These are phyloP conservation scores for Leontopithecus rosalia DNA, from an alignment of 2,797 vertebrate species.

Conservation along the genomic window DNA sequence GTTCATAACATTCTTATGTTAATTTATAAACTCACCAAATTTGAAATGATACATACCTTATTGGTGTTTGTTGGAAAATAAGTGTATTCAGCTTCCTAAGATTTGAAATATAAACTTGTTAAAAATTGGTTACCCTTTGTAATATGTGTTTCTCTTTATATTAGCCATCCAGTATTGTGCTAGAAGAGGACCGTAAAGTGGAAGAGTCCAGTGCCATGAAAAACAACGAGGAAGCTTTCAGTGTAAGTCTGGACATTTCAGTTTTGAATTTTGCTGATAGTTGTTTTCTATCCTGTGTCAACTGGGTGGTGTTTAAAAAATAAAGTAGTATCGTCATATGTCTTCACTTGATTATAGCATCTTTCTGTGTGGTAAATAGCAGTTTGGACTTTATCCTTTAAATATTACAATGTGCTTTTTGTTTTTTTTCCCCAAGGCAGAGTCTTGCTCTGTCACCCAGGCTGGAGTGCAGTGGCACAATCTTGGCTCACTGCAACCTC, in stretches of 20 bases:
- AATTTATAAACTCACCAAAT: neutral
- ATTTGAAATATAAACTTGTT: constrained; percentile 10
- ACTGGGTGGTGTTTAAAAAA: neutral
- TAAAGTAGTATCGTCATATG: neutral
- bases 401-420: neutral
- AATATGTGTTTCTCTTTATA: neutral
- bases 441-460: too few species aligned
- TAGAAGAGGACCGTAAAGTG: constrained; percentile 90
- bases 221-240: constrained; percentile 93
- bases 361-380: neutral
- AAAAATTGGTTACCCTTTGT: neutral
- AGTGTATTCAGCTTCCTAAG: neutral
- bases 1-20: neutral
- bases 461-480: too few species aligned
- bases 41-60: neutral
- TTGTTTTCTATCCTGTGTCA: neutral
- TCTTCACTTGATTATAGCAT: neutral
- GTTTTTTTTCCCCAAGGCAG: neutral
- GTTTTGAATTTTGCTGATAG: constrained; percentile 49
- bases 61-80: neutral
- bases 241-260: constrained; percentile 88
- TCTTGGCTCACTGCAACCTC: too few species aligned
- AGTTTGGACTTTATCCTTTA: neutral
- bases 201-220: constrained; percentile 81
- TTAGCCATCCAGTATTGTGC: constrained; percentile 92